A percentile compares a stretch with the other conserved stretches of the same genome.
These are phyloP conservation scores for Lithobius niger DNA, from an alignment of 1,140 invertebrate species.

Conservation along the genomic window DNA sequence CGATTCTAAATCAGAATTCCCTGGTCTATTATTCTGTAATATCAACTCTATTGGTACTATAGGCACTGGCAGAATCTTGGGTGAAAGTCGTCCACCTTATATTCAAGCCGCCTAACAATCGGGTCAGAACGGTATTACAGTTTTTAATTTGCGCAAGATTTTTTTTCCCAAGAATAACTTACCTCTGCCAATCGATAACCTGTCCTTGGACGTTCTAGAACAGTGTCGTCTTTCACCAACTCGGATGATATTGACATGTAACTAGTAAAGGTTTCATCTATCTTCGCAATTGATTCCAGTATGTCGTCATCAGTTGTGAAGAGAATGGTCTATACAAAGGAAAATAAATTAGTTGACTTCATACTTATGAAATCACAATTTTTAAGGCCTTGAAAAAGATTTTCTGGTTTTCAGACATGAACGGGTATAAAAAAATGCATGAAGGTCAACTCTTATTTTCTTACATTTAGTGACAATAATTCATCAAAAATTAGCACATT, in stretches of 20 bases:
- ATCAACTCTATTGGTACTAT: no score
- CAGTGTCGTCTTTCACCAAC: neutral
- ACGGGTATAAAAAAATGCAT: no score
- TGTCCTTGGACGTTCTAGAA: neutral
- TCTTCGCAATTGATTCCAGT: slow-evolving; percentile 52
- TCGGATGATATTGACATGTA: slow-evolving; percentile 15
- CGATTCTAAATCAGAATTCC: no score
- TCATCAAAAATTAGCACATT: no score
- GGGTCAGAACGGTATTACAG: neutral
- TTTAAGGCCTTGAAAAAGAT: no score
- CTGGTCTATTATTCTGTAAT: no score
- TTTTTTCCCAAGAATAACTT: neutral
- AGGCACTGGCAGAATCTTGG: neutral
- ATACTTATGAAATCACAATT: no score
- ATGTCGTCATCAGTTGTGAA: slow-evolving; percentile 62
- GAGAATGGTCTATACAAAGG: slow-evolving; percentile 66
- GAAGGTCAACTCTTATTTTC: no score
- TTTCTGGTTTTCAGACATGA: no score
- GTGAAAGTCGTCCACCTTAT: neutral
- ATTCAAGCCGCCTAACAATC: neutral
- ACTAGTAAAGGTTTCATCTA: slow-evolving; percentile 51
- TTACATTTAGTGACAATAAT: no score
- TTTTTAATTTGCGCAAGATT: neutral
- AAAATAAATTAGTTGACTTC: no score
- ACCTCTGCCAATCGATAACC: neutral